Percentiles rank a stretch among this genome's conserved stretches.
These are phyloP conservation scores for Podilymbus podiceps DNA, from an alignment of 2,113 vertebrate genomes.

Conservation along the genomic window DNA sequence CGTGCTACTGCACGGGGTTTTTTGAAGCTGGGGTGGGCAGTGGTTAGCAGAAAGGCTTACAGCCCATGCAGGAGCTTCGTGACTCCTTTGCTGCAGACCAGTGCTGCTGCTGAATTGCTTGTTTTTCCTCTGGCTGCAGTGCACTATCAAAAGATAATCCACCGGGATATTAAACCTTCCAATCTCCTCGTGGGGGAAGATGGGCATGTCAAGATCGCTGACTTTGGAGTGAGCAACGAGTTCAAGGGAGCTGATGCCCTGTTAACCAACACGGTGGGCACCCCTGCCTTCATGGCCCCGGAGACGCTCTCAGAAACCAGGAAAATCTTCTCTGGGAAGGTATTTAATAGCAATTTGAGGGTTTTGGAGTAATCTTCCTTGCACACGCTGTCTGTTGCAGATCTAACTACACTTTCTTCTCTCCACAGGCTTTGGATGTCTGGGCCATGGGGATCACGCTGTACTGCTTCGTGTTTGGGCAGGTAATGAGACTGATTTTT, in stretches of 20 bases:
- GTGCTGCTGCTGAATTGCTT: neutral
- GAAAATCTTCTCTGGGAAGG: slow-evolving; percentile 98
- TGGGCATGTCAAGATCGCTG: slow-evolving; percentile 92
- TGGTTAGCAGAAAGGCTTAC: neutral
- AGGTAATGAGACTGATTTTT: slow-evolving; percentile 74
- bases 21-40: neutral
- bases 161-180: slow-evolving; percentile 95
- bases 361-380: neutral
- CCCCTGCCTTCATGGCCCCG: slow-evolving; percentile 93
- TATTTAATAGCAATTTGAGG: slow-evolving; percentile 26
- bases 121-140: slow-evolving; percentile 70
- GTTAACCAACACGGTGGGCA: slow-evolving; percentile 94
- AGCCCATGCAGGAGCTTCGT: rapidly evolving
- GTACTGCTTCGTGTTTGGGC: slow-evolving; percentile 94
- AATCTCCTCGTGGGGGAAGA: slow-evolving; percentile 96
- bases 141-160: slow-evolving; percentile 98
- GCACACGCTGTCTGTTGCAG: neutral
- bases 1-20: neutral
- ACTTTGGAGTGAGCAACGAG: slow-evolving; percentile 97
- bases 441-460: slow-evolving; percentile 98
- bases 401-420: neutral
- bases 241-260: slow-evolving; percentile 95
- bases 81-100: neutral
- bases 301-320: slow-evolving; percentile 93
- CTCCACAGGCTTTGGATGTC: slow-evolving; percentile 89